A percentile compares a stretch with the other conserved stretches of the same genome.
Conservation (phyloP, 1,140 invertebrate genomes). For the Heliconius nattereri region DNA sequence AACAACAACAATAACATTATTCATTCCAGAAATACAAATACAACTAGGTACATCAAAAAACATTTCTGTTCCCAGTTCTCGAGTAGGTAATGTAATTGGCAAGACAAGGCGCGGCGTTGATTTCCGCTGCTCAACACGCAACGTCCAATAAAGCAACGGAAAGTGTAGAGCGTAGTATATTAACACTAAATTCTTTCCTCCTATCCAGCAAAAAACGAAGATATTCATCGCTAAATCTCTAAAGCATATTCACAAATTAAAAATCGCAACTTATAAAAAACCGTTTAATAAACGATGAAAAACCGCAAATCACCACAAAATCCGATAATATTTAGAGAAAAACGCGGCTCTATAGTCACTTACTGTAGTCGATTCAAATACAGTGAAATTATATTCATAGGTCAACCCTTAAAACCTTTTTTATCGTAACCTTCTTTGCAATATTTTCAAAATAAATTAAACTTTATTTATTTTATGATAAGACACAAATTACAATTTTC, state of each 20-base stretch:
- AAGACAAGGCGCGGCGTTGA: too few relatives aligned
- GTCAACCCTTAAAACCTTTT: slow-evolving; percentile 44
- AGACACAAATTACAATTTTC: slow-evolving; percentile 29
- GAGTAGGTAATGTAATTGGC: too few relatives aligned
- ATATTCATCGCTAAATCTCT: too few relatives aligned
- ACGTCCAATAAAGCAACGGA: too few relatives aligned
- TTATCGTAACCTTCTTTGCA: slow-evolving; percentile 38
- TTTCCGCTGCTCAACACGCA: too few relatives aligned
- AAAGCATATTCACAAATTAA: neutral
- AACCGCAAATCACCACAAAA: slow-evolving; percentile 8
- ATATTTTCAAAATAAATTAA: slow-evolving; percentile 2
- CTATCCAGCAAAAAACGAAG: too few relatives aligned
- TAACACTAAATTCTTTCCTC: too few relatives aligned
- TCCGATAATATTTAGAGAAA: slow-evolving; percentile 33
- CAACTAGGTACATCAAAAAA: too few relatives aligned
- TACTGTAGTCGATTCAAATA: slow-evolving; percentile 48
- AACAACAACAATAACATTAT: too few relatives aligned
- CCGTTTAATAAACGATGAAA: slow-evolving; percentile 8
- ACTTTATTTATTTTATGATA: neutral
- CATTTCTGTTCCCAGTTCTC: too few relatives aligned
- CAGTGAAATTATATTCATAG: slow-evolving; percentile 50
- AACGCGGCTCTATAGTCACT: slow-evolving; percentile 33
- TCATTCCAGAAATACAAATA: too few relatives aligned
- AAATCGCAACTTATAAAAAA: neutral
- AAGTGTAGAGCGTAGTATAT: too few relatives aligned